Evolutionary conservation across 2,888 invertebrate genomes (phyloP), one percentile per base, ranked within the genome.

Genomic region (Branchipolynoe longqiensis): DNA sequence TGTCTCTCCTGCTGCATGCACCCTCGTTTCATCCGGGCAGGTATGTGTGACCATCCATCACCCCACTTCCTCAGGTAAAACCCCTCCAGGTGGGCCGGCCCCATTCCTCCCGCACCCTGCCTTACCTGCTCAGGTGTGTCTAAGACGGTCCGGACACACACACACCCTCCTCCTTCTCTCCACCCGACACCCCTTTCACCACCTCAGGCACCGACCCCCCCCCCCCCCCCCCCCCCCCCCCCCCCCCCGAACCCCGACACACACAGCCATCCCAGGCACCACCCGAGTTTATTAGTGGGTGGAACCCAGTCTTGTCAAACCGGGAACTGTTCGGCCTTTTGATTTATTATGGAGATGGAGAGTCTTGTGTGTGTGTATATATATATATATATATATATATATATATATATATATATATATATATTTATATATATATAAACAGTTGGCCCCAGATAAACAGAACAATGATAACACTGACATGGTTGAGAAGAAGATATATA

Each of bases 41-140:
- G 54, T 78, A 78, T 78, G 78, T 78, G 78, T 78, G 78, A 78
- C 78, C 54, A 78, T 78, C 78, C 41, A 78, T 78, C 78, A 78
- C 78, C 78, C 78, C 54, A 78, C 22, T 78, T 78, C 78, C 48
- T 4, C 48, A 25, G 78, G 78, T 48, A 33, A 25, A 22, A 6
- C 14, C n/a, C 74, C 48, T 22, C 78, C 33, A 33, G 69, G 33
- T 31, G 69, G 38, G 36, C 36, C 36, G 69, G 36, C 36, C 69
- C 25, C 69, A 69, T 69, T 69, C 69, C 69, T 69, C 69, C 69
- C 38, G 69, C 38, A 69, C 69, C 33, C 69, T 69, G 69, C 38
- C 36, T 38, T 78, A 78, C 54, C 78, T 78, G 78, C 41, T 33
- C 78, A 78, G 78, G 78, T 48, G 78, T 78, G 78, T 41, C 78